phyloP scores from a whole-genome alignment of 2,797 vertebrate genomes.

The Perodicticus potto region DNA sequence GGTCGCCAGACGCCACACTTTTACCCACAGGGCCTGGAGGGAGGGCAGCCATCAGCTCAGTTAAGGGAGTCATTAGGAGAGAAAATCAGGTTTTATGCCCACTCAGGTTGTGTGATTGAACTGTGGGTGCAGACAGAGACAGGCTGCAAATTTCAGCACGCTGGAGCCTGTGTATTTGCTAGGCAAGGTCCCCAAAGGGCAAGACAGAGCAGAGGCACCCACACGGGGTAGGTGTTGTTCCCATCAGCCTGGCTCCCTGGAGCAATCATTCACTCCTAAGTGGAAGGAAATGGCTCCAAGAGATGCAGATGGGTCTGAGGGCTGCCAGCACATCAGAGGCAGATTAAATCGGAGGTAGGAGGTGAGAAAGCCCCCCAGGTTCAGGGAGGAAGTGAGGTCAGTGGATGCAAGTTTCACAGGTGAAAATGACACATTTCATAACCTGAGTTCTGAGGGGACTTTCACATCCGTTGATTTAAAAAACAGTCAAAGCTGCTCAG shows the following conservation, averaged over 20 bases:
- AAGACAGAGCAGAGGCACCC: background rate
- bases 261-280: background rate
- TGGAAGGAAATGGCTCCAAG: constrained; percentile 6
- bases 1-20: background rate
- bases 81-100: constrained; percentile 57
- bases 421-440: constrained; percentile 28
- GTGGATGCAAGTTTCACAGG: constrained; percentile 1
- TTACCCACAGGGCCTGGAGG: background rate
- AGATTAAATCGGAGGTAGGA: background rate
- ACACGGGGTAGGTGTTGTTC: accelerated
- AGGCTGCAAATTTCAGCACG: background rate
- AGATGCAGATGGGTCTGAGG: background rate
- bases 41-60: constrained; percentile 40
- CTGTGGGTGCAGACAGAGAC: background rate
- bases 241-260: background rate
- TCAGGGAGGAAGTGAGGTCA: background rate
- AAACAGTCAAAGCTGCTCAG: constrained; percentile 66
- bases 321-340: background rate
- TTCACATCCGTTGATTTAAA: constrained; percentile 35
- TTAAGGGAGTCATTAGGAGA: constrained; percentile 62
- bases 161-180: constrained; percentile 43
- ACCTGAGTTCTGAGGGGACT: background rate
- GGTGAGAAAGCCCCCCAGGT: background rate
- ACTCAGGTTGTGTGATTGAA: background rate
- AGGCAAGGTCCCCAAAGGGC: background rate